Percentiles rank a stretch among this genome's conserved stretches.
Conservation (phyloP, 1,140 invertebrate species). For the Calliphora vicina region DNA sequence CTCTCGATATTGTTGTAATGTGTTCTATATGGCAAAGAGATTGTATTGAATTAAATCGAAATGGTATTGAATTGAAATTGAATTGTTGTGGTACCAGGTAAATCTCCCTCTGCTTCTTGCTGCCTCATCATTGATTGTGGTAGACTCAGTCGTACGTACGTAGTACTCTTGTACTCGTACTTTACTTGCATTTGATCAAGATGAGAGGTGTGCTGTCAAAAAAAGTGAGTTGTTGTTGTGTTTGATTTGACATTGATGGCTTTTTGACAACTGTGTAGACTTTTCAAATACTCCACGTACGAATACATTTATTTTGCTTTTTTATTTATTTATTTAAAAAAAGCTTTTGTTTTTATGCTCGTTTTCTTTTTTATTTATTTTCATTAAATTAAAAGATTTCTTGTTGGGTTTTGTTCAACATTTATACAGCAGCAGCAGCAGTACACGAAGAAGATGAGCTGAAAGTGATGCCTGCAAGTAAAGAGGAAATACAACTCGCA, state of each 20-base stretch:
- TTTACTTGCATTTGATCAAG: not conserved
- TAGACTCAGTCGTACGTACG: no score
- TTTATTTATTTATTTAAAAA: not conserved
- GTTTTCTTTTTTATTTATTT: not conserved
- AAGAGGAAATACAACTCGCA: no score
- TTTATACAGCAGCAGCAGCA: not conserved
- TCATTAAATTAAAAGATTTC: not conserved
- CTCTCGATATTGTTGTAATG: no score
- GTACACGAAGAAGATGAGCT: not conserved
- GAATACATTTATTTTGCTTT: not conserved
- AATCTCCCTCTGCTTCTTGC: no score
- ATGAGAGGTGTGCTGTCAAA: conserved; percentile 33
- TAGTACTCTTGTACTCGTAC: no score
- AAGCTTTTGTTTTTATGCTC: not conserved
- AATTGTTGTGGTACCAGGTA: no score
- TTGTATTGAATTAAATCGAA: no score
- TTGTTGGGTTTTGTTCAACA: not conserved
- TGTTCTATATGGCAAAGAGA: no score
- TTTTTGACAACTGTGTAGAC: conserved; percentile 49
- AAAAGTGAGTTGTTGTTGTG: conserved; percentile 33
- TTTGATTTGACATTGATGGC: conserved; percentile 56
- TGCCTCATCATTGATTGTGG: no score
- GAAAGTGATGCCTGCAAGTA: not conserved
- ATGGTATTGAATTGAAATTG: no score
- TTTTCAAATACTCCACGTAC: not conserved